Percentiles rank a stretch among this genome's conserved stretches.
Conservation (phyloP, 2,888 invertebrate species). For the Drosophila robusta region DNA sequence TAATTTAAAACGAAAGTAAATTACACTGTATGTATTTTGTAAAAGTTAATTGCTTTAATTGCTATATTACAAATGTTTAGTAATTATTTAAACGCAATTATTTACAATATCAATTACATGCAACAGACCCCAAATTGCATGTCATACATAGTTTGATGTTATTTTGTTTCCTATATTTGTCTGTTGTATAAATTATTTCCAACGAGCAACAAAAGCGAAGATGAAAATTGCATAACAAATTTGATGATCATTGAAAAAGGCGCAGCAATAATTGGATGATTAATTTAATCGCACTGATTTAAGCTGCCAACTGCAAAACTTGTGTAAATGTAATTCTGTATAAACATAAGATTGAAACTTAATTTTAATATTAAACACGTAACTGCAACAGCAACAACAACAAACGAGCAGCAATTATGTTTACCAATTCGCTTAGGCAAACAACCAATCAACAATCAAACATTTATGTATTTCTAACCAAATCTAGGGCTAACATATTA, state of each 20-base stretch:
- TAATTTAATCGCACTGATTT: conserved; percentile 40
- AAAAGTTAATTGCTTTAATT: conserved; percentile 59
- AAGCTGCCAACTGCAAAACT: conserved; percentile 47
- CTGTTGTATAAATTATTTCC: conserved; percentile 74
- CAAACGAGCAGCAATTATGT: conserved; percentile 17
- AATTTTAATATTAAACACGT: conserved; percentile 38
- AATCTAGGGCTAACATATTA: conserved; percentile 74
- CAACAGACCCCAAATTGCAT: conserved; percentile 41
- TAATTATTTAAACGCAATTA: conserved; percentile 54
- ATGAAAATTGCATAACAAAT: conserved; percentile 34
- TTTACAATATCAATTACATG: conserved; percentile 36
- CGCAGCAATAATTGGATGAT: conserved; percentile 22
- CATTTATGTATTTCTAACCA: conserved; percentile 73
- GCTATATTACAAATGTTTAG: conserved; percentile 56
- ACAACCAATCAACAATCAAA: conserved; percentile 24
- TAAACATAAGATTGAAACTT: conserved; percentile 56
- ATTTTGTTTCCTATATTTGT: conserved; percentile 55
- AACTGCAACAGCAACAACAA: conserved; percentile 19
- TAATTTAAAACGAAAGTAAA: conserved; percentile 43
- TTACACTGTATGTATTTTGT: conserved; percentile 42
- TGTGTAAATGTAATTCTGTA: conserved; percentile 71
- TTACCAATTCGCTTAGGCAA: conserved; percentile 20
- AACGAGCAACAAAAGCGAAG: conserved; percentile 34
- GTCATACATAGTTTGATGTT: conserved; percentile 39
- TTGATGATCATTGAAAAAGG: conserved; percentile 28